phyloP scores from a whole-genome alignment of 2,888 invertebrate genomes.

The Nebria salina region DNA sequence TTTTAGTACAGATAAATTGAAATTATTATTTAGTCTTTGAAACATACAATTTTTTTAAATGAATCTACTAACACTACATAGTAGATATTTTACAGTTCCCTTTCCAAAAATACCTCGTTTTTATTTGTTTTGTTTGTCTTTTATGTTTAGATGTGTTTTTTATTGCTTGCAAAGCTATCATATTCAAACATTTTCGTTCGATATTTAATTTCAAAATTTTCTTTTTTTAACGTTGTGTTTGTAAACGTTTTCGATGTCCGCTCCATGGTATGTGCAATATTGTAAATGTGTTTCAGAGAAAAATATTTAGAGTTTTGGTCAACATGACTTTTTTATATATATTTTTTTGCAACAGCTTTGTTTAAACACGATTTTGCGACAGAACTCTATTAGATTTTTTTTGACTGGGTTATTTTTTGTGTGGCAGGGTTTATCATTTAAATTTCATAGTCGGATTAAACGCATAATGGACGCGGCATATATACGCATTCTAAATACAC shows the following conservation, averaged over 20 bases:
- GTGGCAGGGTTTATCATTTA: too few relatives aligned
- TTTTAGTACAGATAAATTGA: too few relatives aligned
- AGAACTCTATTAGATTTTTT: not conserved
- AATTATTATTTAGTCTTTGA: too few relatives aligned
- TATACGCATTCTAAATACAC: too few relatives aligned
- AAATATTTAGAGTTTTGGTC: not conserved
- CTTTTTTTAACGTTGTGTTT: not conserved
- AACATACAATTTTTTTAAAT: too few relatives aligned
- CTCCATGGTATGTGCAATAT: not conserved
- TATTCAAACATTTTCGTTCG: constrained; percentile 17
- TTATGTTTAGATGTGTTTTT: not conserved
- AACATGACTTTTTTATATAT: not conserved
- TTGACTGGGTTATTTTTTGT: not conserved
- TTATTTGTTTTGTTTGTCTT: not conserved
- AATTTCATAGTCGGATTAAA: too few relatives aligned
- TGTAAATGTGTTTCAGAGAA: not conserved
- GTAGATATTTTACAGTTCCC: too few relatives aligned
- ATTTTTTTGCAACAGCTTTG: not conserved
- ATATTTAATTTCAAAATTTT: constrained; percentile 9
- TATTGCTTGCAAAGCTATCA: constrained; percentile 3
- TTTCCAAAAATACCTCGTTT: not conserved
- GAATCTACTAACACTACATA: too few relatives aligned
- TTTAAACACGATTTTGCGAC: not conserved
- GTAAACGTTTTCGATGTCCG: not conserved
- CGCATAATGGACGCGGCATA: too few relatives aligned